Evolutionary conservation across 2,888 invertebrate species (phyloP).

Genomic region (Adineta ricciae): DNA sequence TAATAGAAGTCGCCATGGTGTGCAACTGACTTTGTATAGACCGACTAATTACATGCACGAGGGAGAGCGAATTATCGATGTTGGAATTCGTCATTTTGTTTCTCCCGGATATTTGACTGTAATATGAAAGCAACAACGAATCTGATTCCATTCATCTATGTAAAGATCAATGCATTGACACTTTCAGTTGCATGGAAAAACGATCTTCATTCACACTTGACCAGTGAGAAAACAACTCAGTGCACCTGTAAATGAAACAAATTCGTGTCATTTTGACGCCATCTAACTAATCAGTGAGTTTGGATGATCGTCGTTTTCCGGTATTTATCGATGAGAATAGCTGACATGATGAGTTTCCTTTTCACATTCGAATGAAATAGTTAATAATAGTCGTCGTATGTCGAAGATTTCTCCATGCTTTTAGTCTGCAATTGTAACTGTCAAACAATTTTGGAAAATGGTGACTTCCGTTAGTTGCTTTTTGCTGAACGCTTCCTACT

Average conservation of each 20-base stretch:
- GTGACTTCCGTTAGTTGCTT: neutral
- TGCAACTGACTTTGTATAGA: neutral
- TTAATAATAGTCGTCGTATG: neutral
- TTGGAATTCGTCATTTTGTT: neutral
- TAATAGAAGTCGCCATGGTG: neutral
- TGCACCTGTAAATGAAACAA: neutral
- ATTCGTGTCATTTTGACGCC: neutral
- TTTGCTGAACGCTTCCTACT: neutral
- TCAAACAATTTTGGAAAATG: neutral
- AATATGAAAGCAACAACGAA: no score
- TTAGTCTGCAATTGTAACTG: neutral
- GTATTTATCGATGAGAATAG: neutral
- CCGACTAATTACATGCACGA: neutral
- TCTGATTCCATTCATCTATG: no score
- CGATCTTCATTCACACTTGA: neutral
- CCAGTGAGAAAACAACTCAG: neutral
- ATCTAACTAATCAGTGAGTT: neutral
- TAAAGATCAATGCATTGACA: neutral
- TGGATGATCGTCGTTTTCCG: neutral
- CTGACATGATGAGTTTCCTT: conserved; percentile 21
- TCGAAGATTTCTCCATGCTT: neutral
- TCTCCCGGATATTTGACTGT: neutral
- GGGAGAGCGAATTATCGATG: conserved; percentile 1
- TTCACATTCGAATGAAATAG: neutral
- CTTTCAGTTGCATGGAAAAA: neutral